Evolutionary conservation across 2,888 invertebrate species (phyloP).

Genomic region (Callosobruchus maculatus): DNA sequence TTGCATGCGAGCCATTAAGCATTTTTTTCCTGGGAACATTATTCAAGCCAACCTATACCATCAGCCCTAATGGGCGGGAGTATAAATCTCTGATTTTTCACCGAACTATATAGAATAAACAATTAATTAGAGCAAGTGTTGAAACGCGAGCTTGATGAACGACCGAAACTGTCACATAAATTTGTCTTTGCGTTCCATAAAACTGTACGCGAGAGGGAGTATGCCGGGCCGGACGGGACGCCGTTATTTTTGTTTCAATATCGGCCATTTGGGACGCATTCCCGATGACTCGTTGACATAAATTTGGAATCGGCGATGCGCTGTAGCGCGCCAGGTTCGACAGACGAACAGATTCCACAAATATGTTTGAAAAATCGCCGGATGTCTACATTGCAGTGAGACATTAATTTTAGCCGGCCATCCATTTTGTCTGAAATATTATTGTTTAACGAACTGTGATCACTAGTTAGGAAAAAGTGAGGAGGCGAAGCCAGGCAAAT

Average conservation of each 20-base stretch:
- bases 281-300: conserved; percentile 17
- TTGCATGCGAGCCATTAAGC: too few species aligned
- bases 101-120: conserved; percentile 31
- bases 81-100: conserved; percentile 27
- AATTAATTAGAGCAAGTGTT: conserved; percentile 33
- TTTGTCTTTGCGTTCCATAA: conserved; percentile 28
- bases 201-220: conserved; percentile 21
- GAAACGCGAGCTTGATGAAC: conserved; percentile 29
- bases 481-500: too few species aligned
- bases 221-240: not conserved
- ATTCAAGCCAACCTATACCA: not conserved
- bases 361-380: not conserved
- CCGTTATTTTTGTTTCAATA: conserved; percentile 28
- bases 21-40: not conserved
- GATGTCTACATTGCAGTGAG: not conserved
- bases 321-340: not conserved
- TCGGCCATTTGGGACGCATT: conserved; percentile 21
- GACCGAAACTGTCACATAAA: conserved; percentile 24
- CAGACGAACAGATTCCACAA: not conserved
- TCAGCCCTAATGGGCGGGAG: not conserved
- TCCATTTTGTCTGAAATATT: too few species aligned
- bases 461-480: too few species aligned
- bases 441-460: not conserved
- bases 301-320: conserved; percentile 5
- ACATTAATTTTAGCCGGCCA: not conserved